These are phyloP conservation scores for Lasioglossum morio DNA, from an alignment of 2,888 invertebrate genomes.

Conservation along the genomic window DNA sequence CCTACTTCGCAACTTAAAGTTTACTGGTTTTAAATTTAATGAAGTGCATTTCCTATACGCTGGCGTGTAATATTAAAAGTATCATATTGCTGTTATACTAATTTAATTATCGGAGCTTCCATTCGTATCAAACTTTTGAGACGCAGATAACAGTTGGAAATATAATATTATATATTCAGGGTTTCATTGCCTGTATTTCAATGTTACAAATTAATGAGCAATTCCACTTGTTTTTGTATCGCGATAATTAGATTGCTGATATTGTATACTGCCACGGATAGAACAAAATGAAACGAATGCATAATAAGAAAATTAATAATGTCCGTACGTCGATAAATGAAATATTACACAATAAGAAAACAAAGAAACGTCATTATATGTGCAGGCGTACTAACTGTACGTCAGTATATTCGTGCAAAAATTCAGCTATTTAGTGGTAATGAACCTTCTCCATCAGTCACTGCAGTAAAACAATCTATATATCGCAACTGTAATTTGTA, in stretches of 20 bases:
- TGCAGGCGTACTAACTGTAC: too few species aligned
- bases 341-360: neutral
- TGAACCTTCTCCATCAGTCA: too few species aligned
- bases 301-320: neutral
- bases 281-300: neutral
- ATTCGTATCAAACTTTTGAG: neutral
- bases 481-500: too few species aligned
- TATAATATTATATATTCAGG: neutral
- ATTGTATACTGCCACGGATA: neutral
- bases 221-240: neutral
- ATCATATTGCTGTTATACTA: neutral
- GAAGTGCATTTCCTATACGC: neutral
- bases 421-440: neutral
- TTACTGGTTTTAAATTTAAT: neutral
- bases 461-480: too few species aligned
- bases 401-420: too few species aligned
- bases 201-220: neutral
- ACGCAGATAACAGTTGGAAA: neutral
- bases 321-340: neutral
- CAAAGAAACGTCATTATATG: too few species aligned
- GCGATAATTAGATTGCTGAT: neutral
- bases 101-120: neutral
- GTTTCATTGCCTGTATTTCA: neutral
- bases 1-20: neutral
- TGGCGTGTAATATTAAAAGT: neutral